These are phyloP conservation scores for Capitulum mitella DNA, from an alignment of 2,888 invertebrate species.

Conservation along the genomic window DNA sequence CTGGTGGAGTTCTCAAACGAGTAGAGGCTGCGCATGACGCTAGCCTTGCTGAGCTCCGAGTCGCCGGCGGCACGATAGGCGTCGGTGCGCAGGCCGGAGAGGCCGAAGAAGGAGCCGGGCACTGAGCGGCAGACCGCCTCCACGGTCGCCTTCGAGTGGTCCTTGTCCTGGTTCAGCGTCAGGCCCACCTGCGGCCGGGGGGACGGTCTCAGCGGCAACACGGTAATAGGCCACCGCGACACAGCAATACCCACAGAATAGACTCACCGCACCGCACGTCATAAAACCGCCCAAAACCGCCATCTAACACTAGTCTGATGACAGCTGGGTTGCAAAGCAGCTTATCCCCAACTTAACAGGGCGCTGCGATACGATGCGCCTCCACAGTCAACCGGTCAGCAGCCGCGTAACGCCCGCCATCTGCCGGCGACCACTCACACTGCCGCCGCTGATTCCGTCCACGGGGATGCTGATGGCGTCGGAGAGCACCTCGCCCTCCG, in stretches of 20 bases:
- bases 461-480: conserved; percentile 51
- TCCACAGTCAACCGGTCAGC: no score
- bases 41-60: conserved; percentile 43
- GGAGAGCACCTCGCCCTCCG: conserved; percentile 47
- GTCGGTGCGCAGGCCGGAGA: conserved; percentile 44
- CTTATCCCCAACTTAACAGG: no score
- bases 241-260: no score
- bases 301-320: no score
- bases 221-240: no score
- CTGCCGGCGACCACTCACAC: no score
- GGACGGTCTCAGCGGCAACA: background rate
- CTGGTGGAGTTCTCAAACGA: conserved; percentile 41
- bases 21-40: conserved; percentile 41
- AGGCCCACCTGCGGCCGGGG: conserved; percentile 43
- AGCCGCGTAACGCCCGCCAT: no score
- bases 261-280: no score
- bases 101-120: conserved; percentile 50
- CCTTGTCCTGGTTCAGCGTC: conserved; percentile 51
- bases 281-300: no score
- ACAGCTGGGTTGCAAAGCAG: no score
- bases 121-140: conserved; percentile 49
- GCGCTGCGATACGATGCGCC: no score
- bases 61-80: conserved; percentile 40
- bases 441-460: conserved; percentile 47
- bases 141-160: conserved; percentile 50